Percentiles rank a stretch among this genome's conserved stretches.
phyloP scores from a whole-genome alignment of 2,888 invertebrate genomes.

The Formica aserva region DNA sequence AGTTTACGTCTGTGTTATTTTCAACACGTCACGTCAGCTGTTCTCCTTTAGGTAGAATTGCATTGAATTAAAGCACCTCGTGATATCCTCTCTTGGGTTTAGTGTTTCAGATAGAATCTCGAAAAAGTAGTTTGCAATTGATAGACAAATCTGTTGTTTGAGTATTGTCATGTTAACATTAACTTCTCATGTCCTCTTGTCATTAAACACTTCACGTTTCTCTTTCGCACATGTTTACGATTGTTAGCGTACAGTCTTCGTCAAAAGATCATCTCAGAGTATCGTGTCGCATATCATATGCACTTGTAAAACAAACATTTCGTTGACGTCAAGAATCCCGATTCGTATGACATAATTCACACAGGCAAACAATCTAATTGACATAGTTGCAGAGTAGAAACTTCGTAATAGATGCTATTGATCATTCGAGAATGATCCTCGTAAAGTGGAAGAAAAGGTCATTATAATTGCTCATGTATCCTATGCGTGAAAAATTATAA shows the following conservation, averaged over 20 bases:
- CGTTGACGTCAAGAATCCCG: constrained; percentile 33
- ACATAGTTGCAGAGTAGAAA: constrained; percentile 22
- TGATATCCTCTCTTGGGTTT: not conserved
- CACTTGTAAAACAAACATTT: constrained; percentile 20
- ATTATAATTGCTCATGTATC: constrained; percentile 13
- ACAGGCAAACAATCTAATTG: constrained; percentile 40
- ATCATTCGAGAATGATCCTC: not conserved
- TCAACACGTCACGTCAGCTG: not conserved
- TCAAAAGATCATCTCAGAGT: not conserved
- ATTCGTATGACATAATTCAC: constrained; percentile 17
- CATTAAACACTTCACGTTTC: not conserved
- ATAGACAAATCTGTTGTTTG: not conserved
- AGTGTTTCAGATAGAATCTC: not conserved
- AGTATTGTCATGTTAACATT: not conserved
- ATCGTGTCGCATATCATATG: constrained; percentile 6
- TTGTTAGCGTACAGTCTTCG: constrained; percentile 20
- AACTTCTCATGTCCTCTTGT: not conserved
- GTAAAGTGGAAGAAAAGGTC: constrained; percentile 24
- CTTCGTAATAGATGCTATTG: constrained; percentile 35
- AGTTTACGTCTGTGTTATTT: constrained; percentile 5
- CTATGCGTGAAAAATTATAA: not conserved
- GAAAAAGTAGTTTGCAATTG: not conserved
- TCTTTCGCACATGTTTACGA: not conserved
- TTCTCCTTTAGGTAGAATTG: not conserved
- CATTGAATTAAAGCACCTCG: not conserved